A percentile compares a stretch with the other conserved stretches of the same genome.
These are phyloP conservation scores for Xanthorhoe spadicearia DNA, from an alignment of 2,888 invertebrate species.

Conservation along the genomic window DNA sequence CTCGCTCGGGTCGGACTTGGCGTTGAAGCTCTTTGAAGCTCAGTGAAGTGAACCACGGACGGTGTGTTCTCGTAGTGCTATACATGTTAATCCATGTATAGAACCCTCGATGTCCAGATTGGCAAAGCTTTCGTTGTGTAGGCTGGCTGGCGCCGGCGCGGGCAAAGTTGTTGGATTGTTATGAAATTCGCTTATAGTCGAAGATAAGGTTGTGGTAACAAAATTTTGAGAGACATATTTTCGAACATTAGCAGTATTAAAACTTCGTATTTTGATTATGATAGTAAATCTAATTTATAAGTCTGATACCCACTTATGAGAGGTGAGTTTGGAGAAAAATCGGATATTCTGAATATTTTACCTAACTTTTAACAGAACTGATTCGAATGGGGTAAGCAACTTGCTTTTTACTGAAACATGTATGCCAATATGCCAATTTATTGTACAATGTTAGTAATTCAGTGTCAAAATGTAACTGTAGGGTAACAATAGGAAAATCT, in stretches of 20 bases:
- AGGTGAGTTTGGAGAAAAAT: conserved; percentile 45
- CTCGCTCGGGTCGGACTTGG: conserved; percentile 65
- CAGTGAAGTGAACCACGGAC: conserved; percentile 44
- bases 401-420: conserved; percentile 58
- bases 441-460: conserved; percentile 58
- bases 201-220: conserved; percentile 81
- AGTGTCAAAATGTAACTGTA: conserved; percentile 81
- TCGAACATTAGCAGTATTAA: conserved; percentile 79
- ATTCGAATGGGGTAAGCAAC: conserved; percentile 60
- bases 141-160: conserved; percentile 53
- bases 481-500: conserved; percentile 73
- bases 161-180: conserved; percentile 74
- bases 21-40: conserved; percentile 49
- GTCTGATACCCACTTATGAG: conserved; percentile 71
- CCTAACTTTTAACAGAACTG: conserved; percentile 56
- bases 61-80: conserved; percentile 61
- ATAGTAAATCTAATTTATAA: conserved; percentile 66
- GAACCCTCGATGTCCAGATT: conserved; percentile 41
- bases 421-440: conserved; percentile 55
- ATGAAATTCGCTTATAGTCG: conserved; percentile 76
- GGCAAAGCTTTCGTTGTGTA: conserved; percentile 66
- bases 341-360: conserved; percentile 41
- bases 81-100: conserved; percentile 54
- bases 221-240: conserved; percentile 82
- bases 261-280: conserved; percentile 76